These are phyloP conservation scores for Maccullochella peelii DNA, from an alignment of 2,113 vertebrate species.

Conservation along the genomic window DNA sequence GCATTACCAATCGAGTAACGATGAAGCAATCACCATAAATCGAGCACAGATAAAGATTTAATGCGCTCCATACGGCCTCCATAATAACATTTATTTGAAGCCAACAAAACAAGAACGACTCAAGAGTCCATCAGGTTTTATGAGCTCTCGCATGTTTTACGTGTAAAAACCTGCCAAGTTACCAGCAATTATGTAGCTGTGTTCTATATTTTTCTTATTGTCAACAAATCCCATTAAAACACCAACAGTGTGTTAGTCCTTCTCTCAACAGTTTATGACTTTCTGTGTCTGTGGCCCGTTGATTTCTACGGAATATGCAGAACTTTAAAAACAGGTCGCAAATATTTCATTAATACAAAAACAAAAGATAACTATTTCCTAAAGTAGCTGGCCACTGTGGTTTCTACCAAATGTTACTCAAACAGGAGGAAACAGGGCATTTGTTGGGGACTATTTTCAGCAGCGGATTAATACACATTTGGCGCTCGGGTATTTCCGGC, in stretches of 20 bases:
- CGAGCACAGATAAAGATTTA: conserved; percentile 37
- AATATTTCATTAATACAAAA: background rate
- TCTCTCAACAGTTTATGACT: background rate
- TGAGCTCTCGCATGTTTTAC: background rate
- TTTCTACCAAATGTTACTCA: background rate
- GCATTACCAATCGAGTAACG: conserved; percentile 27
- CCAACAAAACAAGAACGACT: background rate
- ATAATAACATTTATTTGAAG: conserved; percentile 16
- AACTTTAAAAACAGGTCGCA: background rate
- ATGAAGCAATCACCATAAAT: conserved; percentile 40
- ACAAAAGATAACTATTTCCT: background rate
- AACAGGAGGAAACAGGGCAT: background rate
- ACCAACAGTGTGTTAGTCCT: background rate
- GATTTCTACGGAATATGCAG: background rate
- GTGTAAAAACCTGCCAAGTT: conserved; percentile 4
- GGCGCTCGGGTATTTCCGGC: background rate
- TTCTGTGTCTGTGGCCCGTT: background rate
- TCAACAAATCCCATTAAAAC: background rate
- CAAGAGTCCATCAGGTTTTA: conserved; percentile 28
- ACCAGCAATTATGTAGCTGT: background rate
- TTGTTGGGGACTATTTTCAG: background rate
- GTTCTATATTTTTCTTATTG: background rate
- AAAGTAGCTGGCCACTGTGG: no score
- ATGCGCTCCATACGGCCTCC: conserved; percentile 28
- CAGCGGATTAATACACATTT: background rate